phyloP scores from a whole-genome alignment of 2,113 vertebrate genomes.

The Phocoena sinus region DNA sequence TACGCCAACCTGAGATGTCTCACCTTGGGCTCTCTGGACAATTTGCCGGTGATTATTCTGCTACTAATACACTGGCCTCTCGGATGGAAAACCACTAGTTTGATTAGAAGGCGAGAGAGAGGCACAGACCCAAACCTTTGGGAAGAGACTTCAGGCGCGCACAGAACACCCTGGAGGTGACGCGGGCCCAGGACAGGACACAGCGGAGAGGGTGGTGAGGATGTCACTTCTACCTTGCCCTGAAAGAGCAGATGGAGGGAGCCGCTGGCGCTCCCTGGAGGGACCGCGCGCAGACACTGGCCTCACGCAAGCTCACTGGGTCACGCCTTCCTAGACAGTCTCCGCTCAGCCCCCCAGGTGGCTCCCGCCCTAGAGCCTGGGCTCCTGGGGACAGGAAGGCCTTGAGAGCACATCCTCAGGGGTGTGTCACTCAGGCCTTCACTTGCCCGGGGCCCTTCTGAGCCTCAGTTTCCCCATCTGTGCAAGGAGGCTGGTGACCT shows the following conservation, averaged over 20 bases:
- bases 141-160: neutral
- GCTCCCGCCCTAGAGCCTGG: accelerated
- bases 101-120: constrained; percentile 6
- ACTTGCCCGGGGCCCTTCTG: accelerated
- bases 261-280: accelerated
- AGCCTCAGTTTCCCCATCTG: neutral
- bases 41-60: constrained; percentile 14
- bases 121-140: neutral
- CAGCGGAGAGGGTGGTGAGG: neutral
- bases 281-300: neutral
- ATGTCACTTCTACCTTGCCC: neutral
- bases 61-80: neutral
- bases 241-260: neutral
- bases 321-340: neutral
- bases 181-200: neutral
- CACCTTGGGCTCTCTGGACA: neutral
- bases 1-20: neutral
- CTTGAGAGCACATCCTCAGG: neutral
- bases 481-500: neutral
- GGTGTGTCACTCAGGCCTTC: neutral
- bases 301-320: neutral
- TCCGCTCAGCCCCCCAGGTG: neutral
- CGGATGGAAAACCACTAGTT: neutral
- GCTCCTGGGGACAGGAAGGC: neutral
- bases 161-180: neutral